Evolutionary conservation across 2,113 vertebrate genomes (phyloP), one percentile per base, ranked within the genome.

Genomic region (Sisor rabdophorus): DNA sequence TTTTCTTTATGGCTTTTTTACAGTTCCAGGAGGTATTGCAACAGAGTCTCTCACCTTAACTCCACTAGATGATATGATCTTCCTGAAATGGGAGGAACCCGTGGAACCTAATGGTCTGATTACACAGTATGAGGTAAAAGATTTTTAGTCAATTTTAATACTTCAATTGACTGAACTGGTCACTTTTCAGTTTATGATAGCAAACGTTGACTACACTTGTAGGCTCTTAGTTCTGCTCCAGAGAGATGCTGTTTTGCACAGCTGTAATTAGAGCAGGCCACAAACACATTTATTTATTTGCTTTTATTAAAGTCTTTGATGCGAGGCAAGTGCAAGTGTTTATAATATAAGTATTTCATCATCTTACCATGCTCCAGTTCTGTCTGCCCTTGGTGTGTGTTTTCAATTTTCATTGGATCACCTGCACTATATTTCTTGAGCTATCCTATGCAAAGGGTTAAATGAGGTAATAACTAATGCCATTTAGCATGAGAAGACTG

Each of bases 71-170:
- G 96, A 99, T 86, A 95, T 96, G 94, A 95, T 98, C 77, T 96
- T 98, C 77, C 92, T 99, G 58, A 96, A 96, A 80, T 99, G 97
- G 97, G 95, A 96, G 86, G 95, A 98, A 76, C 97, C 97, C 0
- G 82, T 95, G 82, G 97, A 98, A 76, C 95, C 97, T 68, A 99
- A 99, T 0, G 97, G 97, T 5, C 90, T 96, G 83, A 96, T 99
- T 87, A 98, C 92, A 0, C 97, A 98, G 84, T 99, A 99, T 7
- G 96, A 99, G 95, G 97, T 97, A 84, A 0, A 30, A 26, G 2
- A 6, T 19, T 20, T 48, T 67, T 11, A 32, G 30, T 47, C 24
- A 16, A 26, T 17, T 0, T 47, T 16, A 24, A 17, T 3, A 5
- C 24, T 48, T 11, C 16, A 19, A 16, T 26, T 10, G 8, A n/a